Base-by-base conservation (phyloP, 2,797 vertebrate genomes). In the Okamejei kenojei region DNA sequence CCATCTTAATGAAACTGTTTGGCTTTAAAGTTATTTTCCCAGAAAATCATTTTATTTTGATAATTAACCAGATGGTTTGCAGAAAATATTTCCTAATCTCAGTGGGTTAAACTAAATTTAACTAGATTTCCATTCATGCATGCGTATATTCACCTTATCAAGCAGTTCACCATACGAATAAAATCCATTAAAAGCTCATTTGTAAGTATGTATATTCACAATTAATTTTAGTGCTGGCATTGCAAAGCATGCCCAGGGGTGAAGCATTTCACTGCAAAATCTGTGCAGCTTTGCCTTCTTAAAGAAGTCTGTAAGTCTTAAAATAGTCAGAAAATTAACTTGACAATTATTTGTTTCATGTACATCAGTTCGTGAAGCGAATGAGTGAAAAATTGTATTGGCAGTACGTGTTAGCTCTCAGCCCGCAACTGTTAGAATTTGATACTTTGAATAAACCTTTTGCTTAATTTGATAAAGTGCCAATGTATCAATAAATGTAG, bases 21-120 rank as follows among this genome's bases (percentile, higher is more conserved):
- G 96, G 95, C 96, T 95, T 96, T 97, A 96, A 96, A 97, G 96
- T 96, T 97, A 95, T 95, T 95, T 95, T 95, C 95, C 95, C 94
- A 95, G 96, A 96, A 98, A 99, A 99, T 98, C 98, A 98, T 96
- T 96, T 97, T 96, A 97, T 98, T 99, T 98, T 98, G 97, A 95
- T 96, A 96, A 96, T 96, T 97, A 97, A 98, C 98, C 98, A 99
- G 98, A 99, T 99, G 98, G 98, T 98, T 98, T 97, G 97, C 97
- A 98, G 98, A 98, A 99, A 98, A 97, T 97, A 97, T 96, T 95
- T 97, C 97, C 97, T 97, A 97, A 97, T 97, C 97, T 95, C 95
- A 94, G 96, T 98, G 98, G 98, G 98, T 98, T 98, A 98, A 97
- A 98, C 98, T 97, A 99, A 99, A 99, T 98, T 98, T 97, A 96